These are phyloP conservation scores for Synchiropus splendidus DNA, from an alignment of 2,113 vertebrate species.

Conservation along the genomic window DNA sequence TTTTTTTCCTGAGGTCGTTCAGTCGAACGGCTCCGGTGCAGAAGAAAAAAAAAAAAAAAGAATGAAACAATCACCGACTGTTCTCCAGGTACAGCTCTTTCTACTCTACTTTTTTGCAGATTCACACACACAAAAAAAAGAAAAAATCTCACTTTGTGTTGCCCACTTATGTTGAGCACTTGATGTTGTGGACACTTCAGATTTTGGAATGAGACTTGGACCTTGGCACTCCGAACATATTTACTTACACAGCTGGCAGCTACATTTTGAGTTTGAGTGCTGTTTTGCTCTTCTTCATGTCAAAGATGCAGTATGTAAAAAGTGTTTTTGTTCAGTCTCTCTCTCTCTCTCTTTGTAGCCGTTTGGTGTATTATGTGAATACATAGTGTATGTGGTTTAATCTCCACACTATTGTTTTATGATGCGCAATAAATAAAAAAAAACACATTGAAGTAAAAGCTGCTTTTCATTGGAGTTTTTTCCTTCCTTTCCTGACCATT, in stretches of 20 bases:
- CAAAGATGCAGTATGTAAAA: conserved; percentile 79
- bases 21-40: too few species aligned
- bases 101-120: conserved; percentile 5
- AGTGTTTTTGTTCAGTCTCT: conserved; percentile 72
- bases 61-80: too few species aligned
- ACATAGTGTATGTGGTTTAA: conserved; percentile 75
- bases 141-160: conserved; percentile 36
- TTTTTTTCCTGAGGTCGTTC: conserved; percentile 43
- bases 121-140: conserved; percentile 20
- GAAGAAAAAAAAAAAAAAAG: too few species aligned
- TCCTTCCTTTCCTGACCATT: too few species aligned
- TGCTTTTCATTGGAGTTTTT: conserved; percentile 28
- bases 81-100: too few species aligned
- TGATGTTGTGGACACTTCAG: conserved; percentile 31
- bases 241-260: conserved; percentile 68
- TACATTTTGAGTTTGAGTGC: conserved; percentile 73
- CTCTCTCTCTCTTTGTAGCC: conserved; percentile 76
- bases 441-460: conserved; percentile 62
- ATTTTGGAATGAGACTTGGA: conserved; percentile 30
- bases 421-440: conserved; percentile 72
- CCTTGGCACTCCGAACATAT: conserved; percentile 25
- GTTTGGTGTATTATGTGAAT: conserved; percentile 80
- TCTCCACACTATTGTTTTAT: conserved; percentile 76
- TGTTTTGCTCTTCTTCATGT: conserved; percentile 68
- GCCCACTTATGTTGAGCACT: conserved; percentile 31